Base-by-base conservation (phyloP, 2,113 vertebrate species). In the Notiomystis cincta region DNA sequence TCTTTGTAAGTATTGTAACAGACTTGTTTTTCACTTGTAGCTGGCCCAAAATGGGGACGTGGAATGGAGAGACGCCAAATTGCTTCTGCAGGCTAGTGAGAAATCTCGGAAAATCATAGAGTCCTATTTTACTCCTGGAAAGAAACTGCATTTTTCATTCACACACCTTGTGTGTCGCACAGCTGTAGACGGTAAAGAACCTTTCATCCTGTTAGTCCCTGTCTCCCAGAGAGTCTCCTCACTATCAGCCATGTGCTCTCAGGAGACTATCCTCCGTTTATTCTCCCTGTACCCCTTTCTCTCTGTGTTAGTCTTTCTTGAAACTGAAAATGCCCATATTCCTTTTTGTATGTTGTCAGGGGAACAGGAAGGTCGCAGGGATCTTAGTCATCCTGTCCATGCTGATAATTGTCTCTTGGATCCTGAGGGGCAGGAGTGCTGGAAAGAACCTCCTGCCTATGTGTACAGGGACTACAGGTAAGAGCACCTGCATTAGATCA, bases 391-490 rank as follows among this genome's bases (percentile, higher is more conserved):
- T 58, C 99, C 99, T 1, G 99, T 99, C 38, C 99, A 99, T 0
- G 99, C 99, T 53, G 99, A 99, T 97, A 99, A 99, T 96, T 99
- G 99, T 87, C 97, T 99, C 57, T 98, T 99, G 93, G 99, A 99
- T 96, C 98, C 99, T 0, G 99, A 99, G 53, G 99, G 98, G 0
- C 98, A 98, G 9, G 98, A 99, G 50, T 99, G 99, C 92, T 99
- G 99, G 99, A 98, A 86, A 87, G 99, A 99, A 56, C 98, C 98
- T 1, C 99, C 99, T 24, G 99, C 99, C 14, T 99, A 99, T 16
- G 98, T 98, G 57, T 99, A 99, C 97, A 98, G 99, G 93, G 99
- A 99, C 97, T 99, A 99, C 89, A 99, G 99, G 99, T 99, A 91
- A 79, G 90, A 88, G 31, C 45, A 62, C 7, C 65, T 75, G 44